Percentiles rank a stretch among this genome's conserved stretches.
phyloP scores from a whole-genome alignment of 2,113 vertebrate species.

The Chroicocephalus ridibundus region DNA sequence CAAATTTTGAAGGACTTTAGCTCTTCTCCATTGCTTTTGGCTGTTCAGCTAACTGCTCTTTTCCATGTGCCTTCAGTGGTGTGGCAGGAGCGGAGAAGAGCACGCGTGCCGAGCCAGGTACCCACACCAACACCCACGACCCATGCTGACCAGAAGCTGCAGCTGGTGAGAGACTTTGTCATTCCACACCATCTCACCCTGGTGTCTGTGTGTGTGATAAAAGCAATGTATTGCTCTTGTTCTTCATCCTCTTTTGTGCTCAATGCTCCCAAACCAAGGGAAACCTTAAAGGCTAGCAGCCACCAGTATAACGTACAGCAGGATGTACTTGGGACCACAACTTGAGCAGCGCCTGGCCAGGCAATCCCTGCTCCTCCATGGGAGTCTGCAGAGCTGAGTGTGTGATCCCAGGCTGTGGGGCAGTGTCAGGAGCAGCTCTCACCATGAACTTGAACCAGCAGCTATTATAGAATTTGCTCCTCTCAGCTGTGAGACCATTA shows the following conservation, averaged over 20 bases:
- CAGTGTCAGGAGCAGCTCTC: neutral
- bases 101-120: neutral
- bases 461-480: neutral
- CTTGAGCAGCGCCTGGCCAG: neutral
- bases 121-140: neutral
- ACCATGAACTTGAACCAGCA: neutral
- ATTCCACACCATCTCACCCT: neutral
- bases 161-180: neutral
- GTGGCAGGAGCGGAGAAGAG: neutral
- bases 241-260: neutral
- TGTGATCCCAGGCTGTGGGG: neutral
- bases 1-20: neutral
- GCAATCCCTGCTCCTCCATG: neutral
- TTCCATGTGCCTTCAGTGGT: neutral
- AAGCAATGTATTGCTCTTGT: neutral
- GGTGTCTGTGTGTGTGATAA: neutral
- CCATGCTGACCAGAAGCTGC: neutral
- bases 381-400: neutral
- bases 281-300: neutral
- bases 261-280: neutral
- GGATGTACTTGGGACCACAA: neutral
- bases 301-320: neutral
- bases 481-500: neutral
- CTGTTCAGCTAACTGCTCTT: neutral
- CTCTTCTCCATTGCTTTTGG: neutral